These are phyloP conservation scores for Sula dactylatra DNA, from an alignment of 2,113 vertebrate genomes.

Conservation along the genomic window DNA sequence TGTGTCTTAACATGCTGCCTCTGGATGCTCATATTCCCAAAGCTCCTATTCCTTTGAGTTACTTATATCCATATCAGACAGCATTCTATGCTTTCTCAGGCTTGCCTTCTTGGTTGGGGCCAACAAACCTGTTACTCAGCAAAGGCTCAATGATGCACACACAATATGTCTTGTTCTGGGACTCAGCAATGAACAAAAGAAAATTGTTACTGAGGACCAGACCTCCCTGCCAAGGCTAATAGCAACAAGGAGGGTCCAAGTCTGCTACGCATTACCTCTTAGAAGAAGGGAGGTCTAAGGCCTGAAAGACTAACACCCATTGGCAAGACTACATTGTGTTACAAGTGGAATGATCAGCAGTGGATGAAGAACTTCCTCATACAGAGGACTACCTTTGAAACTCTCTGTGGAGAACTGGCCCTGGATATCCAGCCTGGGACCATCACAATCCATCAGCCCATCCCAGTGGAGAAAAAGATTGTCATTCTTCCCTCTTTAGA, in stretches of 20 bases:
- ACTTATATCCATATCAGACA: background rate
- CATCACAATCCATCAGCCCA: background rate
- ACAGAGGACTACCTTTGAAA: background rate
- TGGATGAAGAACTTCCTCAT: background rate
- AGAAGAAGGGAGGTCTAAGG: background rate
- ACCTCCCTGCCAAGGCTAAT: background rate
- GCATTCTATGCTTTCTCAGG: background rate
- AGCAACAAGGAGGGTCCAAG: background rate
- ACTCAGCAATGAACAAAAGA: background rate
- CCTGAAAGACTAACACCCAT: background rate
- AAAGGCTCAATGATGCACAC: rapidly evolving
- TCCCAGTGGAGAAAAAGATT: background rate
- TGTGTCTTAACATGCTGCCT: background rate
- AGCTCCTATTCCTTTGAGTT: background rate
- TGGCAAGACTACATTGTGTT: background rate
- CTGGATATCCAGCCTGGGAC: background rate
- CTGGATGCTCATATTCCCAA: background rate
- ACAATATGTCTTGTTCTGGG: background rate
- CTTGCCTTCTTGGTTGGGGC: background rate
- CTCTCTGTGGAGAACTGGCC: background rate
- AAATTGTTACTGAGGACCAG: background rate
- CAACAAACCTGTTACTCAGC: background rate
- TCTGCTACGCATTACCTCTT: background rate
- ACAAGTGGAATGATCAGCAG: background rate
- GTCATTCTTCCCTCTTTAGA: background rate